These are phyloP conservation scores for Poecilia gillii DNA, from an alignment of 2,797 vertebrate genomes.

Conservation along the genomic window DNA sequence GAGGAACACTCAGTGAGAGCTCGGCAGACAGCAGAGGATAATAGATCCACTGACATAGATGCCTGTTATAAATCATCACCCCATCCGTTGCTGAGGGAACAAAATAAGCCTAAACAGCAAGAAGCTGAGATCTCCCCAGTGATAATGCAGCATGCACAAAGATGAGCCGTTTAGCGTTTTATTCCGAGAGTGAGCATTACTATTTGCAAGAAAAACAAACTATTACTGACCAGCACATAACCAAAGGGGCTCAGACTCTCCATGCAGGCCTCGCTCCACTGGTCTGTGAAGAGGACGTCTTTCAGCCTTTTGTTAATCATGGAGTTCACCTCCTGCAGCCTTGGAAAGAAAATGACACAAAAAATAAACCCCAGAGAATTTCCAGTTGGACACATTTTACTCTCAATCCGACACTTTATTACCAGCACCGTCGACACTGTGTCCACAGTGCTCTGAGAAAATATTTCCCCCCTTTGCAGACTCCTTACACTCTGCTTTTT, in stretches of 20 bases:
- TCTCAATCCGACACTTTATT: slow-evolving; percentile 3
- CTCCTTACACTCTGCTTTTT: neutral
- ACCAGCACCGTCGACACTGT: neutral
- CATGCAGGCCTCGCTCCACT: slow-evolving; percentile 98
- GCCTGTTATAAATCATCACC: slow-evolving; percentile 55
- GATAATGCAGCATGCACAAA: neutral
- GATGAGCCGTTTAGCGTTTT: slow-evolving; percentile 33
- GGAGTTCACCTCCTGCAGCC: slow-evolving; percentile 97
- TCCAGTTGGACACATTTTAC: slow-evolving; percentile 9
- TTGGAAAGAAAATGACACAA: slow-evolving; percentile 70
- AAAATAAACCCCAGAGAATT: slow-evolving; percentile 40
- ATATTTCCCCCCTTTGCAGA: neutral
- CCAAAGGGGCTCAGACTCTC: slow-evolving; percentile 93
- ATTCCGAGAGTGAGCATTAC: slow-evolving; percentile 29
- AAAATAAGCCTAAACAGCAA: slow-evolving; percentile 51
- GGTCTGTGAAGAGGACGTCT: slow-evolving; percentile 97
- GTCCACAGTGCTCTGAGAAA: neutral
- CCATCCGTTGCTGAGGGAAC: slow-evolving; percentile 52
- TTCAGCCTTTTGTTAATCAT: slow-evolving; percentile 98
- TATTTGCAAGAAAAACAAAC: slow-evolving; percentile 45
- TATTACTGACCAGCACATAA: slow-evolving; percentile 92
- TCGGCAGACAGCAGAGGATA: slow-evolving; percentile 40
- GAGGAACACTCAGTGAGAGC: slow-evolving; percentile 22
- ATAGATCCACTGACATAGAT: slow-evolving; percentile 55
- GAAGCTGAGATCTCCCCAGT: slow-evolving; percentile 38